Base-by-base conservation (phyloP, 64 coral and sea anemone species). In the Pachyseris speciosa region DNA sequence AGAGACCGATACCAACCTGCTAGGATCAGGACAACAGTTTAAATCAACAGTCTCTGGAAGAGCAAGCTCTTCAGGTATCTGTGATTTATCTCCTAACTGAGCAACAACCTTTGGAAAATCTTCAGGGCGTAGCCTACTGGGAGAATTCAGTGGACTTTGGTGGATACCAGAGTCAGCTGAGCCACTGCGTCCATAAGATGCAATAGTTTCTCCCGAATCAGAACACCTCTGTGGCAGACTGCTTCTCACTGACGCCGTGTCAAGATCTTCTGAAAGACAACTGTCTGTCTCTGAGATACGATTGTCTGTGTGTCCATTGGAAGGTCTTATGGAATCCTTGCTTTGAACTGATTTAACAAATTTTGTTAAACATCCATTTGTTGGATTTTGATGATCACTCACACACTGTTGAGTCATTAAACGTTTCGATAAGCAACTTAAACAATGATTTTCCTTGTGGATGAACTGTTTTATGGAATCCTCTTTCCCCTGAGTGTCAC, bases 81-180 rank as follows among this genome's bases (percentile, higher is more conserved):
- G 31, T 12, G 22, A 24, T 26, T 93, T 73, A 16, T 93, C 91
- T 53, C 47, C 47, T 20, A 58, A 47, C 40, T 43, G 67, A 1
- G 44, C 32, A n/a, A 79, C 32, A 27, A 49, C 42, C 66, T 31
- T 59, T 52, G 78, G 15, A 80, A 87, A 87, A 58, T 37, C 45
- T 3, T 34, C 52, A 48, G 69, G 24, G 39, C 25, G 67, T 77
- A 79, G 75, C 7, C 25, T 30, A 60, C 20, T 86, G 10, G 91
- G 91, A 51, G 91, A 93, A 25, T 66, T 64, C 30, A 93, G 29
- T 3, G 91, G 91, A 42, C 91, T 93, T 37, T 89, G 69, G 24
- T 86, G 69, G 72, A 96, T 72, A 7, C 94, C 94, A 39, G 94
- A 96, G 36, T 96, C 94, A 10, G 89, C 67, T 31, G 94, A 96